A percentile compares a stretch with the other conserved stretches of the same genome.
phyloP scores from a whole-genome alignment of 1,140 invertebrate species.

The Aporrectodea caliginosa region DNA sequence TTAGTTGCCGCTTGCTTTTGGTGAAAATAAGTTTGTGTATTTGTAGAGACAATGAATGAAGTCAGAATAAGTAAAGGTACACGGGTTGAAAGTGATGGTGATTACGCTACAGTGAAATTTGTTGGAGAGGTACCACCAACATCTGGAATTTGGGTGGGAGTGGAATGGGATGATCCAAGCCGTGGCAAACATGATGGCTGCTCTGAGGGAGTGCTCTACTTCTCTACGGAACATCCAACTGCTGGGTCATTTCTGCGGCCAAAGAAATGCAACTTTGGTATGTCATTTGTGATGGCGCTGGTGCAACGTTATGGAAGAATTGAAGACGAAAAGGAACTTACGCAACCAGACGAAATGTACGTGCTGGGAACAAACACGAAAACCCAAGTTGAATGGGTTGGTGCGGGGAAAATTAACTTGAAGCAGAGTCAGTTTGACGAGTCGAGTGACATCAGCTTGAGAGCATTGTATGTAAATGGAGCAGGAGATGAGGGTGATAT shows the following conservation, averaged over 20 bases:
- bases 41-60: neutral
- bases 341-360: neutral
- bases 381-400: neutral
- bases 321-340: neutral
- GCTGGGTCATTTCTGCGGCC: neutral
- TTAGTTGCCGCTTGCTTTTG: too few species aligned
- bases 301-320: neutral
- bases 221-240: neutral
- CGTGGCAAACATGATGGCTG: conserved; percentile 84
- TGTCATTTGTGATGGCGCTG: neutral
- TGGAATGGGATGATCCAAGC: conserved; percentile 81
- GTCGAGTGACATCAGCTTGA: neutral
- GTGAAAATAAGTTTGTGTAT: too few species aligned
- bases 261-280: neutral
- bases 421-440: neutral
- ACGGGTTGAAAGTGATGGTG: conserved; percentile 58
- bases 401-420: neutral
- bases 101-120: conserved; percentile 60
- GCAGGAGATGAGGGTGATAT: neutral
- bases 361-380: neutral
- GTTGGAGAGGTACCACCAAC: conserved; percentile 59
- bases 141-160: conserved; percentile 68
- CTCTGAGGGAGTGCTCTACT: conserved; percentile 60
- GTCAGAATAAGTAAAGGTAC: conserved; percentile 48
- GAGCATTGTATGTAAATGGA: neutral